phyloP scores from a whole-genome alignment of 37 sponge, comb jelly and placozoan genomes.

The Lycopodina hypogea region DNA sequence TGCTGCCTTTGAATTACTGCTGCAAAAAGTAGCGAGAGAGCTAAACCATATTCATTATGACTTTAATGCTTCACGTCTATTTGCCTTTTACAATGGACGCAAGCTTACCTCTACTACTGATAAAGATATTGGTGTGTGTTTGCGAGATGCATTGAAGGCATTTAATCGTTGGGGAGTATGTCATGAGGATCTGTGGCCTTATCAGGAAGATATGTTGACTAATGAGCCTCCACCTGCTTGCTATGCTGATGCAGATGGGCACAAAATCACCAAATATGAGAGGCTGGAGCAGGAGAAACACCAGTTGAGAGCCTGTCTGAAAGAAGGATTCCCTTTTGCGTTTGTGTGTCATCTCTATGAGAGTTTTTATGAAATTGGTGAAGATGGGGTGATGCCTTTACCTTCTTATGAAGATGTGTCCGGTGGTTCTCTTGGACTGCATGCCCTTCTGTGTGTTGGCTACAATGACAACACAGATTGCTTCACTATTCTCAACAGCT shows the following conservation, averaged over 20 bases:
- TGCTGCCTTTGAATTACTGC: constrained; percentile 4
- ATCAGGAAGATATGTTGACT: background rate
- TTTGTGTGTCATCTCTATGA: constrained; percentile 5
- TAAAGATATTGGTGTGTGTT: background rate
- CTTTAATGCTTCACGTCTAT: constrained; percentile 15
- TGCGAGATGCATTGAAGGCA: constrained; percentile 12
- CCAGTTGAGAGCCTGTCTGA: constrained; percentile 13
- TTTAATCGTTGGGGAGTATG: constrained; percentile 8
- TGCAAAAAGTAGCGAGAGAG: background rate
- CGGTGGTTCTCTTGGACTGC: background rate
- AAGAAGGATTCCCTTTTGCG: constrained; percentile 1
- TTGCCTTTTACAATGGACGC: constrained; percentile 13
- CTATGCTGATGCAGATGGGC: constrained; percentile 11
- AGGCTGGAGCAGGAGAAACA: background rate
- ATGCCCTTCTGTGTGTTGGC: constrained; percentile 18
- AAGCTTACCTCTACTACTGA: background rate
- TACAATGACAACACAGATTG: constrained; percentile 1
- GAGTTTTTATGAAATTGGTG: background rate
- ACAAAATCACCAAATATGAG: constrained; percentile 7
- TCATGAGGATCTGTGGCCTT: constrained; percentile 7
- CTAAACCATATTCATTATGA: too few species aligned
- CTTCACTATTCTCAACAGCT: constrained; percentile 13
- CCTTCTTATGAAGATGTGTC: background rate
- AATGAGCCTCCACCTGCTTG: background rate
- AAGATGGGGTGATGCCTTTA: background rate